A percentile compares a stretch with the other conserved stretches of the same genome.
phyloP scores from a whole-genome alignment of 2,797 vertebrate species.

The Callimico goeldii region DNA sequence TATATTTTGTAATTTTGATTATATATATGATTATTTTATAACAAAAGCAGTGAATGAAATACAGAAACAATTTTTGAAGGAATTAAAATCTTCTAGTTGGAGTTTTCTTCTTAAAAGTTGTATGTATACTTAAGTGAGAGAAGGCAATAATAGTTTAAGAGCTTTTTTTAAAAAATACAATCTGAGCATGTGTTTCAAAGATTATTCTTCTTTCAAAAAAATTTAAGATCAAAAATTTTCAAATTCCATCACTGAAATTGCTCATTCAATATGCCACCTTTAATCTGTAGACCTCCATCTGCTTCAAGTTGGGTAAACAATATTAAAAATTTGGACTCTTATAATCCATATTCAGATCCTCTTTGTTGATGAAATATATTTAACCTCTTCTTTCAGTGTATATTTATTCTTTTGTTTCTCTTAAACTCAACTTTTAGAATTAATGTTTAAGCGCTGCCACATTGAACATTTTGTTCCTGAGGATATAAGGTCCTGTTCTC shows the following conservation, averaged over 20 bases:
- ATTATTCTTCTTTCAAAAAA: slow-evolving; percentile 20
- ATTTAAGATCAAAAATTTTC: background rate
- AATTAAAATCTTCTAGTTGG: background rate
- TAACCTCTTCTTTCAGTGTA: background rate
- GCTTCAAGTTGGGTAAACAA: background rate
- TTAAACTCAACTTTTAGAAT: background rate
- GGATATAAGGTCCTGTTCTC: background rate
- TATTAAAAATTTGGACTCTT: background rate
- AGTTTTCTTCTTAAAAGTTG: slow-evolving; percentile 15
- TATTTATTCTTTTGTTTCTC: background rate
- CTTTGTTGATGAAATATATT: background rate
- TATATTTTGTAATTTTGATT: background rate
- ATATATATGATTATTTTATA: background rate
- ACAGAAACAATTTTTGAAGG: background rate
- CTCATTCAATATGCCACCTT: background rate
- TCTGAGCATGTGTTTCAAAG: background rate
- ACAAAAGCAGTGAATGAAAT: background rate
- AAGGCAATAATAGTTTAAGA: background rate
- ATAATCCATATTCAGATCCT: background rate
- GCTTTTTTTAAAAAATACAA: background rate
- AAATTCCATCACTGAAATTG: background rate
- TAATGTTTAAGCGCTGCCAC: background rate
- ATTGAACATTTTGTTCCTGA: background rate
- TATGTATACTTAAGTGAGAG: background rate
- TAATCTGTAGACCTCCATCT: background rate